These are phyloP conservation scores for Nomia melanderi DNA, from an alignment of 1,140 invertebrate species.

Conservation along the genomic window DNA sequence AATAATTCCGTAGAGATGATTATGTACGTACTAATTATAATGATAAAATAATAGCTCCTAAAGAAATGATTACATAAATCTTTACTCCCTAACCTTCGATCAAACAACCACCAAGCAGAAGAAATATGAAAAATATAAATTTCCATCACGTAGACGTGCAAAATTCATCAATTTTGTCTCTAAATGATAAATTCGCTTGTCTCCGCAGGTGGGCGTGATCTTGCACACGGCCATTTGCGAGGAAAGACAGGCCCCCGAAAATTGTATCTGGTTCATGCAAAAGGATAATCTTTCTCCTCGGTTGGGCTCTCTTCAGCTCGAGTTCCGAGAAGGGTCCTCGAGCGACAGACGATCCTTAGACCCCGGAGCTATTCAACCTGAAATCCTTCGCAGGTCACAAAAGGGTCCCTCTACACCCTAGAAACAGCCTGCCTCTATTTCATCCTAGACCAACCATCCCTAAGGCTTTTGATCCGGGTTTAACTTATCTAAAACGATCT, in stretches of 20 bases:
- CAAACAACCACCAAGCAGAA: too few species aligned
- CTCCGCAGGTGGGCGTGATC: too few species aligned
- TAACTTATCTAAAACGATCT: background rate
- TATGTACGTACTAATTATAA: too few species aligned
- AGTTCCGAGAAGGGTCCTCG: conserved; percentile 48
- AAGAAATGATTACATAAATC: too few species aligned
- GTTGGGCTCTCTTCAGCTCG: conserved; percentile 19
- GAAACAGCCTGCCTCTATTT: conserved; percentile 1
- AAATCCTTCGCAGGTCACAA: conserved; percentile 60
- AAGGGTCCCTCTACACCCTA: too few species aligned
- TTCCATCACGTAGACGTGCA: too few species aligned
- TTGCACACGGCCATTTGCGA: background rate
- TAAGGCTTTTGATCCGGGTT: background rate
- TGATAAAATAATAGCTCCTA: too few species aligned
- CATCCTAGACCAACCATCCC: background rate
- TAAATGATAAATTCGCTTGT: background rate
- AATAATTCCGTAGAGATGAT: too few species aligned
- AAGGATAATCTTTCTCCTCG: conserved; percentile 36
- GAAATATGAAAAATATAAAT: too few species aligned
- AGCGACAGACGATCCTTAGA: conserved; percentile 50
- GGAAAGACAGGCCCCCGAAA: conserved; percentile 21
- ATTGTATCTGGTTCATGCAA: conserved; percentile 37
- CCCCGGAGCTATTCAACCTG: conserved; percentile 51
- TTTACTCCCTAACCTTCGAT: too few species aligned
- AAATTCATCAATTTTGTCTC: too few species aligned